Evolutionary conservation across 2,888 invertebrate genomes (phyloP).

Genomic region (Altica lythri): DNA sequence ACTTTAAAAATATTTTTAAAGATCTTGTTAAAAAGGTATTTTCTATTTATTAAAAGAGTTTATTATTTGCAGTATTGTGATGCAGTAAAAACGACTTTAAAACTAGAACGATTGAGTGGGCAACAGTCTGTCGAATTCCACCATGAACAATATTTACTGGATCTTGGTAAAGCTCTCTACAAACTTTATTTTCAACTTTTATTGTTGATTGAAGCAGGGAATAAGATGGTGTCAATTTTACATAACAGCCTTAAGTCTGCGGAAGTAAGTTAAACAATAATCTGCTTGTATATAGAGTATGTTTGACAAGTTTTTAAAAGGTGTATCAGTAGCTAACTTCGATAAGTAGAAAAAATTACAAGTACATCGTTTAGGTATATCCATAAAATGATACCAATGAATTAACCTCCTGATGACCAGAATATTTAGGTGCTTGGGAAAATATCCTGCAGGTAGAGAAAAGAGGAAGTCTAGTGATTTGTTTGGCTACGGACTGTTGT

Average conservation of each 20-base stretch:
- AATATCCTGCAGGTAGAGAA: too few relatives aligned
- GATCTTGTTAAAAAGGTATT: too few relatives aligned
- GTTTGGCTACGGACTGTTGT: too few relatives aligned
- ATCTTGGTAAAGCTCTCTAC: conserved; percentile 85
- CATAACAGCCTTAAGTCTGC: conserved; percentile 64
- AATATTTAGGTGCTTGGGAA: too few relatives aligned
- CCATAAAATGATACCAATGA: too few relatives aligned
- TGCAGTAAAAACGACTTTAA: conserved; percentile 79
- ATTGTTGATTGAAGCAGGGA: conserved; percentile 84
- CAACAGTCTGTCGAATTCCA: conserved; percentile 60
- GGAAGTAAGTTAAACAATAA: conserved; percentile 61
- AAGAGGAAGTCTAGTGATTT: too few relatives aligned
- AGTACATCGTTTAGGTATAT: too few relatives aligned
- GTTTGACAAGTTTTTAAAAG: neutral
- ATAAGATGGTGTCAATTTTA: conserved; percentile 77
- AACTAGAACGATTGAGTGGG: conserved; percentile 71
- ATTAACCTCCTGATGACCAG: too few relatives aligned
- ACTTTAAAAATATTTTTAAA: too few relatives aligned
- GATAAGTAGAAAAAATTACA: too few relatives aligned
- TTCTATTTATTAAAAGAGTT: conserved; percentile 3
- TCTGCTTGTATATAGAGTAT: too few relatives aligned
- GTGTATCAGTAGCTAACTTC: too few relatives aligned
- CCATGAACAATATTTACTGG: conserved; percentile 74
- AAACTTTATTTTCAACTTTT: conserved; percentile 92
- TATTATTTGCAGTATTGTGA: conserved; percentile 69